These are phyloP conservation scores for Columba livia DNA, from an alignment of 2,113 vertebrate species.

Conservation along the genomic window DNA sequence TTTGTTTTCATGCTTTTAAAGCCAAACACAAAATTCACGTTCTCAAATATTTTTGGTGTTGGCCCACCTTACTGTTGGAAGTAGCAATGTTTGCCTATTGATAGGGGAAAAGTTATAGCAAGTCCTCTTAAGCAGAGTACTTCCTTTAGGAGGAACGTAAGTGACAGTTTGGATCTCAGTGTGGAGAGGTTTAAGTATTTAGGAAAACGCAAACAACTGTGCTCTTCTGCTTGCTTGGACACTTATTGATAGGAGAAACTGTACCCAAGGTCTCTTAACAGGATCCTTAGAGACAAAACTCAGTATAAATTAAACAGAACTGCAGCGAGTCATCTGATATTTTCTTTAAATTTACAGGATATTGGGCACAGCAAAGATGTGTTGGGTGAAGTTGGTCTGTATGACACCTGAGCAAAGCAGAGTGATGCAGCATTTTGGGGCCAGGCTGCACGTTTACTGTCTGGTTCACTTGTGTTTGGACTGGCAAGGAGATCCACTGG, in stretches of 20 bases:
- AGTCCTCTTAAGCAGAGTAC: background rate
- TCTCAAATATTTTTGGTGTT: background rate
- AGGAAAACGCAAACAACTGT: background rate
- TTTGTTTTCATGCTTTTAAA: background rate
- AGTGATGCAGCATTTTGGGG: background rate
- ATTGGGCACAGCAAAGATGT: fast-evolving
- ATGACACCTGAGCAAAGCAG: background rate
- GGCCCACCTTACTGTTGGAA: background rate
- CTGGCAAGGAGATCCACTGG: background rate
- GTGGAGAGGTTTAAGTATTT: background rate
- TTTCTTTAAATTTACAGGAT: background rate
- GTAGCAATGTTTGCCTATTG: fast-evolving
- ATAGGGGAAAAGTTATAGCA: background rate
- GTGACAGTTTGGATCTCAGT: background rate
- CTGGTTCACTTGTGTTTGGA: background rate
- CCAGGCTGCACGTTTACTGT: background rate
- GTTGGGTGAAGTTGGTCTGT: background rate
- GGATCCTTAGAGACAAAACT: background rate
- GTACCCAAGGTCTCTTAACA: background rate
- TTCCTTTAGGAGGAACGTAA: background rate
- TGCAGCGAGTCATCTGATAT: background rate
- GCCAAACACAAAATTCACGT: fast-evolving
- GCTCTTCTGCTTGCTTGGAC: background rate
- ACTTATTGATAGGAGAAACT: background rate
- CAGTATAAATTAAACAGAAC: background rate